phyloP scores from a whole-genome alignment of 1,140 invertebrate genomes.

The Drosophila paulistorum region DNA sequence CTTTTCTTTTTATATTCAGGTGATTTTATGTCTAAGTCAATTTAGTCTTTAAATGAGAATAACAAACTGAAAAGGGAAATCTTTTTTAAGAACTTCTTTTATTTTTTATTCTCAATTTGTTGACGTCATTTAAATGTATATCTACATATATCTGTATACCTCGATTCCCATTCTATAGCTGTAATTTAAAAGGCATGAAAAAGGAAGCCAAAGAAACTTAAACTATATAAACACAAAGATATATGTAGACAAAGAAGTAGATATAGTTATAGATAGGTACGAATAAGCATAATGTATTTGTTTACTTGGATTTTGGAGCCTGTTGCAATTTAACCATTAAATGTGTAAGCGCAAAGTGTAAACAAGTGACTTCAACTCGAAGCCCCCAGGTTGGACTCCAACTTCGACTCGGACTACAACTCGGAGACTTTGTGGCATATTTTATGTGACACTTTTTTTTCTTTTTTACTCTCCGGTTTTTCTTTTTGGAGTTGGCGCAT shows the following conservation, averaged over 20 bases:
- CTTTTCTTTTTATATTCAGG: too few species aligned
- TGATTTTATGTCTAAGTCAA: too few species aligned
- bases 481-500: slow-evolving; percentile 51
- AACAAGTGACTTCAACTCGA: slow-evolving; percentile 54
- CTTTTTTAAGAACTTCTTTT: too few species aligned
- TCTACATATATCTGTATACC: too few species aligned
- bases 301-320: slow-evolving; percentile 12
- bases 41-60: too few species aligned
- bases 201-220: slow-evolving; percentile 45
- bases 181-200: slow-evolving; percentile 3
- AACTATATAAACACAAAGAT: neutral
- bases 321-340: slow-evolving; percentile 50
- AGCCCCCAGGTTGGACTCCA: neutral
- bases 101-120: too few species aligned
- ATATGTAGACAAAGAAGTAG: neutral
- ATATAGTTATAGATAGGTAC: neutral
- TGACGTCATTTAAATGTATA: too few species aligned
- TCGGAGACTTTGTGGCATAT: slow-evolving; percentile 27
- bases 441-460: slow-evolving; percentile 72
- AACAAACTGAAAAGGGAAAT: too few species aligned
- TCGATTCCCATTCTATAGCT: too few species aligned
- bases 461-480: slow-evolving; percentile 27
- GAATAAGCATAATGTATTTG: slow-evolving; percentile 39
- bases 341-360: slow-evolving; percentile 53
- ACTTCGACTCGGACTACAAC: slow-evolving; percentile 20